Conservation (phyloP, 2,888 invertebrate species). For the Disparrhopalites patrizii region DNA sequence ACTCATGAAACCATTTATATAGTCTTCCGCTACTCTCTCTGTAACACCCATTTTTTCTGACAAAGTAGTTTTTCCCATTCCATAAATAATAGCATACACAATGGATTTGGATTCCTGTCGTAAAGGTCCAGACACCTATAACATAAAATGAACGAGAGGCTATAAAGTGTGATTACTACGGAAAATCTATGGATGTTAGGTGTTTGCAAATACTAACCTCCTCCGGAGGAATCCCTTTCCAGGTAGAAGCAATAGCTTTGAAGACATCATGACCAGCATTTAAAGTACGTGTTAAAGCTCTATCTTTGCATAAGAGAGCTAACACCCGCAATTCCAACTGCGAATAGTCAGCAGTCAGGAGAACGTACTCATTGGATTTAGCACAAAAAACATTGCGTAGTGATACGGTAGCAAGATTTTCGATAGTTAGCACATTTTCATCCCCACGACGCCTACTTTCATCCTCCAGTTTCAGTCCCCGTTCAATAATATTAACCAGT, state of each 20-base stretch:
- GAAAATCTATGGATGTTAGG: not conserved
- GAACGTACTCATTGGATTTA: slow-evolving; percentile 53
- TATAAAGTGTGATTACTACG: too few relatives aligned
- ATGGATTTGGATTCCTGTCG: slow-evolving; percentile 86
- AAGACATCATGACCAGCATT: slow-evolving; percentile 69
- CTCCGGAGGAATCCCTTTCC: slow-evolving; percentile 66
- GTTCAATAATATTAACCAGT: slow-evolving; percentile 14
- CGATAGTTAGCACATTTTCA: not conserved
- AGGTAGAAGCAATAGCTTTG: slow-evolving; percentile 75
- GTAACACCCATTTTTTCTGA: slow-evolving; percentile 72
- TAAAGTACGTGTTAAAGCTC: slow-evolving; percentile 54
- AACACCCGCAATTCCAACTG: slow-evolving; percentile 91
- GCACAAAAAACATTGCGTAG: slow-evolving; percentile 62
- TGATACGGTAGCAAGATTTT: slow-evolving; percentile 50
- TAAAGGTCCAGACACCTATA: slow-evolving; percentile 67
- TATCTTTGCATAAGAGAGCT: slow-evolving; percentile 82
- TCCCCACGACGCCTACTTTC: not conserved
- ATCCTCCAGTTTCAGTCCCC: not conserved
- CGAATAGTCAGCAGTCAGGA: slow-evolving; percentile 92
- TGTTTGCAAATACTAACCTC: slow-evolving; percentile 55
- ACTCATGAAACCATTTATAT: slow-evolving; percentile 57
- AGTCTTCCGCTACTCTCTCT: slow-evolving; percentile 69
- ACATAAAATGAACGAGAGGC: too few relatives aligned
- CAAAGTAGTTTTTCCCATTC: slow-evolving; percentile 82
- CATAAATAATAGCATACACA: slow-evolving; percentile 96